Base-by-base conservation (phyloP, 1,140 invertebrate genomes). In the Pseudomyrmex flavicornis region DNA sequence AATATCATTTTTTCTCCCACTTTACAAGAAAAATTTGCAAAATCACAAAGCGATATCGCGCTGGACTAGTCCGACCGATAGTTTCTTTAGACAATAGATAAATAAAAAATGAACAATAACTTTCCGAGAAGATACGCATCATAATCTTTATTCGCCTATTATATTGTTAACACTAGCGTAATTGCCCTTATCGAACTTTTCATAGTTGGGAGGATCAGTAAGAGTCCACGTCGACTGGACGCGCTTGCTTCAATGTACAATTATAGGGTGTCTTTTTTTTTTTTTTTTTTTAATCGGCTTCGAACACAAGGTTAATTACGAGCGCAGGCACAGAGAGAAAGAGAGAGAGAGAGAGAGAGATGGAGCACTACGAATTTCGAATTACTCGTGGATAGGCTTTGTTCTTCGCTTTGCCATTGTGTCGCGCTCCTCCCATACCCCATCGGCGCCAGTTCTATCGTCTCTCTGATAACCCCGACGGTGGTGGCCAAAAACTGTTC, bases 361-460 rank as follows among this genome's bases (percentile, higher is more conserved):
- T n/a, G 5, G 35, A 85, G 83, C 87, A 82, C 85, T 72, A 82
- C 87, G 87, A 89, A 89, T 89, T 89, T 89, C 88, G 88, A 89
- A 89, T 89, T 89, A 89, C 87, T 80, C 87, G 74, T 89, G 88
- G 87, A 89, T 88, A 84, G 87, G 88, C 88, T 89, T 89, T 89
- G 88, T 89, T 89, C 85, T 83, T 56, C 70, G 84, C 87, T 84
- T 86, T 89, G 84, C 88, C 76, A 89, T 89, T 89, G 88, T 89
- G 70, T 54, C 44, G 46, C 80, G 22, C 54, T 35, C 46, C 52
- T 26, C 62, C 56, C 72, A 59, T 65, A 82, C 54, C 72, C 44
- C 77, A 83, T 72, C 61, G 69, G 68, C 62, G 61, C 83, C 69
- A 59, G 48, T 58, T 66, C 59, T 62, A 54, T 52, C 17, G 80